Conservation (phyloP, 2,113 vertebrate species). For the Dipodomys stephensi region DNA sequence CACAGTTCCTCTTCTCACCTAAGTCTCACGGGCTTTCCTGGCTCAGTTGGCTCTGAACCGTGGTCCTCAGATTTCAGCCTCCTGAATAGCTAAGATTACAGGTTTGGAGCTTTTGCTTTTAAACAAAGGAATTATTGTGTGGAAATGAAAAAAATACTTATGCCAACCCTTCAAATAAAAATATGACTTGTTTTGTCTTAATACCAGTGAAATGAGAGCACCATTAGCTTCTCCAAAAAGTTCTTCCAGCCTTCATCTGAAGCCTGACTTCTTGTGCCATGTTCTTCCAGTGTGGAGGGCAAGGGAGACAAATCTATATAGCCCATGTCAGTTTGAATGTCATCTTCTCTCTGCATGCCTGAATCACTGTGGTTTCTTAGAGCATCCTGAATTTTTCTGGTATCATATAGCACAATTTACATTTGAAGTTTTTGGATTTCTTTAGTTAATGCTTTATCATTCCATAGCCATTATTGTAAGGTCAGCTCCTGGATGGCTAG, state of each 20-base stretch:
- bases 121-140: no score
- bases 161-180: not conserved
- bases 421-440: not conserved
- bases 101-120: no score
- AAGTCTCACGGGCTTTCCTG: no score
- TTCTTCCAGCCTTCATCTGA: not conserved
- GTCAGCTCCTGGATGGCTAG: no score
- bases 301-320: not conserved
- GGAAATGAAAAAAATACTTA: no score
- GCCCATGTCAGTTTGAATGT: not conserved
- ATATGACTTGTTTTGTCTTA: not conserved
- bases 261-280: not conserved
- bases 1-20: no score
- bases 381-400: not conserved
- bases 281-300: not conserved
- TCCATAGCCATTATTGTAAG: not conserved
- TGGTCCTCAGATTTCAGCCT: no score
- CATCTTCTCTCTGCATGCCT: not conserved
- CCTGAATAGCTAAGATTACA: no score
- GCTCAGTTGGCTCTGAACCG: no score
- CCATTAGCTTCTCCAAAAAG: not conserved
- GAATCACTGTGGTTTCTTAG: not conserved
- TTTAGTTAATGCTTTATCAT: not conserved
- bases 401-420: not conserved
- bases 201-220: not conserved